Evolutionary conservation across 23 tunicate species (phyloP).

Genomic region (Clavelina lepadiformis): DNA sequence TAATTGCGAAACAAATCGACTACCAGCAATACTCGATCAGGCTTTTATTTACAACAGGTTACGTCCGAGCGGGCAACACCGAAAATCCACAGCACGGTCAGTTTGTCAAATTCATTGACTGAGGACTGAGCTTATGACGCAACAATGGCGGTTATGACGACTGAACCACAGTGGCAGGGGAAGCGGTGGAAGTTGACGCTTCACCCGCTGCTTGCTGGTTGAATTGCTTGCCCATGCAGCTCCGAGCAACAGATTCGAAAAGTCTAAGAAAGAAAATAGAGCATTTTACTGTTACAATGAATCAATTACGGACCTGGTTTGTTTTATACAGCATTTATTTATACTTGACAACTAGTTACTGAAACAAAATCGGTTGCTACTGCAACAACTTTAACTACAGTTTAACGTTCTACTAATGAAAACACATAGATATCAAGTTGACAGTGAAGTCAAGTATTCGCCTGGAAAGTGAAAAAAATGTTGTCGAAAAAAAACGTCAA

Average conservation of each 20-base stretch:
- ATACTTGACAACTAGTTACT: neutral
- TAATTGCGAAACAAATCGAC: too few relatives aligned
- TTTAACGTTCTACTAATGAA: too few relatives aligned
- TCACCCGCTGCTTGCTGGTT: conserved; percentile 41
- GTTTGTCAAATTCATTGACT: too few relatives aligned
- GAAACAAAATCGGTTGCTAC: neutral
- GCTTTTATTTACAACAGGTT: too few relatives aligned
- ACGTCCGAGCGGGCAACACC: too few relatives aligned
- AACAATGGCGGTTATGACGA: conserved; percentile 1
- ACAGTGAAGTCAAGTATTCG: neutral
- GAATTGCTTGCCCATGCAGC: conserved; percentile 96
- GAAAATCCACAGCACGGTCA: too few relatives aligned
- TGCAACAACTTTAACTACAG: neutral
- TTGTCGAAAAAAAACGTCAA: neutral
- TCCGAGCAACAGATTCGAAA: conserved; percentile 91
- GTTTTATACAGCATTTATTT: too few relatives aligned
- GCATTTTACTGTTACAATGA: too few relatives aligned
- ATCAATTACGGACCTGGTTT: too few relatives aligned
- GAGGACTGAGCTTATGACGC: too few relatives aligned
- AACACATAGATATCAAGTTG: neutral
- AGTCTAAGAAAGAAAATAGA: conserved; percentile 34
- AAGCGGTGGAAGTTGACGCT: conserved; percentile 24
- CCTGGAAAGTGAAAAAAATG: neutral
- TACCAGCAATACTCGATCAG: too few relatives aligned
- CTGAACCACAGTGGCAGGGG: conserved; percentile 51